Evolutionary conservation across 2,797 vertebrate genomes (phyloP), one percentile per base, ranked within the genome.

Genomic region (Fratercula arctica): DNA sequence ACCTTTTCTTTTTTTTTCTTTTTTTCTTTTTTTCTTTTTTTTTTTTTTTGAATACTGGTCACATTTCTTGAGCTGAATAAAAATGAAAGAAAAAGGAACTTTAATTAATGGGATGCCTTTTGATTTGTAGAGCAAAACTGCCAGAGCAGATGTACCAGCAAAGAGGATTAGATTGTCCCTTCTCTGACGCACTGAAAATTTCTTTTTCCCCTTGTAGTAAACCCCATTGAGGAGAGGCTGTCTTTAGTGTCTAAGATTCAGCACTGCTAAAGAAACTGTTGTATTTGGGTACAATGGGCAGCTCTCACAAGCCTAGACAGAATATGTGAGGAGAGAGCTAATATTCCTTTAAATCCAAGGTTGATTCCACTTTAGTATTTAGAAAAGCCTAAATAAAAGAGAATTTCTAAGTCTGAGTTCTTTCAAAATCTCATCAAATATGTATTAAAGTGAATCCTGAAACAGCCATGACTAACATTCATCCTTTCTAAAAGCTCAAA

Each of bases 101-200:
- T 98, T 98, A 98, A 98, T 99, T 98, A 98, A 98, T 97, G 95
- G 96, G 90, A 96, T 98, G 98, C 96, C 98, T 99, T 99, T 99
- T 99, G 98, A 98, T 98, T 99, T 98, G 97, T 97, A 96, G 98
- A 98, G 98, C 97, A 98, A 99, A 98, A 98, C 91, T 98, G 97
- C 97, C 98, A 97, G 97, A 98, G 98, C 98, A 99, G 98, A 99
- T 99, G 98, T 98, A 98, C 96, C 90, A 97, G 98, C 97, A 98
- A 98, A 98, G 98, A 98, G 98, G 99, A 99, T 99, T 99, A 99
- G 98, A 98, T 98, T 97, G 98, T 98, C 98, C 97, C 98, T 98
- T 98, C 97, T 97, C 98, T 98, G 98, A 98, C 59, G 74, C 98
- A 97, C 98, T 98, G 98, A 98, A 98, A 96, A 98, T 98, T 98